phyloP scores from a whole-genome alignment of 2,113 vertebrate genomes.

The Pao palembangensis region DNA sequence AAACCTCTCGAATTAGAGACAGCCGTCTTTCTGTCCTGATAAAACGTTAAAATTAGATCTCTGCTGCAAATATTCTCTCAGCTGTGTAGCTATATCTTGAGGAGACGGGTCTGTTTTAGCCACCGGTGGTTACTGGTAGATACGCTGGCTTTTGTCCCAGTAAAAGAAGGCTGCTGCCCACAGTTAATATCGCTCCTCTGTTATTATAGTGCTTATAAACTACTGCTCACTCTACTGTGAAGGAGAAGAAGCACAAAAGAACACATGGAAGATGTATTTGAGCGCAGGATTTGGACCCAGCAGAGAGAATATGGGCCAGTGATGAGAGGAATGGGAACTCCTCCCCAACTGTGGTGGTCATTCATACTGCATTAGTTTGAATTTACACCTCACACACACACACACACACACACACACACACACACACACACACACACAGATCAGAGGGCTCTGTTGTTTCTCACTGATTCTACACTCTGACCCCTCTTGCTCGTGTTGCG shows the following conservation, averaged over 20 bases:
- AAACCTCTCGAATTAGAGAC: slow-evolving; percentile 17
- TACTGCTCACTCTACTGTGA: too few relatives aligned
- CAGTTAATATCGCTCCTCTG: slow-evolving; percentile 17
- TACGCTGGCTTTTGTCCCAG: slow-evolving; percentile 35
- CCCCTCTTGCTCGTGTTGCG: slow-evolving; percentile 32
- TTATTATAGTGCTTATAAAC: neutral
- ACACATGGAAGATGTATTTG: too few relatives aligned
- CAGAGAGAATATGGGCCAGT: too few relatives aligned
- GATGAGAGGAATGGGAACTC: too few relatives aligned
- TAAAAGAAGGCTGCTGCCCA: slow-evolving; percentile 39
- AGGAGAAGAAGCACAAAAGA: too few relatives aligned
- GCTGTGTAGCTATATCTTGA: slow-evolving; percentile 1
- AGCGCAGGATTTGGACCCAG: too few relatives aligned
- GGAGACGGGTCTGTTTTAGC: neutral
- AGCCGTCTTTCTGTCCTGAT: slow-evolving; percentile 10
- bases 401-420: slow-evolving; percentile 6
- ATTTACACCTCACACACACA: too few relatives aligned
- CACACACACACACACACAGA: slow-evolving; percentile 17
- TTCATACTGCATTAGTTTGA: too few relatives aligned
- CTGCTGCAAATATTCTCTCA: neutral
- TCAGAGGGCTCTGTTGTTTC: slow-evolving; percentile 55
- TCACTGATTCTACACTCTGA: slow-evolving; percentile 36
- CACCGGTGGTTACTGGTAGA: slow-evolving; percentile 9
- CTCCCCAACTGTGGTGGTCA: too few relatives aligned
- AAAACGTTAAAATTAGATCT: slow-evolving; percentile 7